These are phyloP conservation scores for Thalassarche chlororhynchos DNA, from an alignment of 2,113 vertebrate species.

Conservation along the genomic window DNA sequence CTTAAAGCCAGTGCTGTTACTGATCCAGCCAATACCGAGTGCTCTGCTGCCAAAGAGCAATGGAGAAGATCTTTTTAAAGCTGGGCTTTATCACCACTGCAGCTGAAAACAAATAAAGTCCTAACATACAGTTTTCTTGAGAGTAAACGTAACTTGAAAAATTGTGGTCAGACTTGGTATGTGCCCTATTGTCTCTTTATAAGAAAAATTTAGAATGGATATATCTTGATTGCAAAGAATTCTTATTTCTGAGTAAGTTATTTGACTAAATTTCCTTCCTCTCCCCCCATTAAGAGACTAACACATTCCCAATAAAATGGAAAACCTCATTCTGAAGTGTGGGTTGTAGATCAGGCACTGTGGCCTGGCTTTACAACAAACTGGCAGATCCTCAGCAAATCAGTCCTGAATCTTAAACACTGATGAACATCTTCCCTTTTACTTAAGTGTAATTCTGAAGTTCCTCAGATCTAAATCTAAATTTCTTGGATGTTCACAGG, in stretches of 20 bases:
- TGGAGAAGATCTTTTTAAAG: neutral
- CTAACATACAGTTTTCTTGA: neutral
- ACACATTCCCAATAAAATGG: neutral
- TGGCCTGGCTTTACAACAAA: neutral
- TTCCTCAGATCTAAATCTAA: neutral
- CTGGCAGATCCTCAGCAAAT: neutral
- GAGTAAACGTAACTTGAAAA: neutral
- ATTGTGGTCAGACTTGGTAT: neutral
- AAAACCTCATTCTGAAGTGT: neutral
- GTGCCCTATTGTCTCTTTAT: neutral
- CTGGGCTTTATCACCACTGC: conserved; percentile 5
- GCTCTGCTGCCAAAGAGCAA: conserved; percentile 16
- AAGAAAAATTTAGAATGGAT: neutral
- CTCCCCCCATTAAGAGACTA: neutral
- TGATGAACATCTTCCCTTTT: neutral
- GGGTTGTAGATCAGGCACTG: neutral
- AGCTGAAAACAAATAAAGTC: conserved; percentile 57
- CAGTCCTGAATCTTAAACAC: neutral
- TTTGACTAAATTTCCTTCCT: neutral
- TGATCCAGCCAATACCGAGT: neutral
- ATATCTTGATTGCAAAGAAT: neutral
- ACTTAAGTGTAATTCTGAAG: neutral
- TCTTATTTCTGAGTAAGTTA: neutral
- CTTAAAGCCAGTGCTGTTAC: neutral
- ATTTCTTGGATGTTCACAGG: neutral